phyloP scores from a whole-genome alignment of 2,797 vertebrate genomes.

The Sciaenops ocellatus region DNA sequence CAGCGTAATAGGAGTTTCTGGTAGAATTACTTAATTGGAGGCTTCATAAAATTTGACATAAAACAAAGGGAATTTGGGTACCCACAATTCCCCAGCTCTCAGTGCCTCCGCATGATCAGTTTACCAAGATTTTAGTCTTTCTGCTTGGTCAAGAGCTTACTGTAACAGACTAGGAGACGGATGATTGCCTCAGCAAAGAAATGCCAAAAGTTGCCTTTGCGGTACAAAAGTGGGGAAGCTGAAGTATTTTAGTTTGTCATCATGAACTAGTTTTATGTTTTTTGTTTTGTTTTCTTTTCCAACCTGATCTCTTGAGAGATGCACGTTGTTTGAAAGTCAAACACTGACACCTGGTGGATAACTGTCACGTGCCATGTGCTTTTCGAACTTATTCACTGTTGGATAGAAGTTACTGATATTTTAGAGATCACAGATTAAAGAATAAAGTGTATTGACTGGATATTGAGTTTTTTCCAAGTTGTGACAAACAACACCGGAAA shows the following conservation, averaged over 20 bases:
- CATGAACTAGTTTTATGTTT: not conserved
- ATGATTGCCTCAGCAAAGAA: slow-evolving; percentile 5
- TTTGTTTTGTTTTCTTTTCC: not conserved
- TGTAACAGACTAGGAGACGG: not conserved
- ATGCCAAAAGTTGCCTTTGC: slow-evolving; percentile 33
- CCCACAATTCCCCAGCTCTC: slow-evolving; percentile 38
- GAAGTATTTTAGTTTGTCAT: slow-evolving; percentile 29
- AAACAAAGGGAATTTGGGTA: slow-evolving; percentile 26
- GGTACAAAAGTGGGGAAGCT: slow-evolving; percentile 7
- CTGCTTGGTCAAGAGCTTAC: slow-evolving; percentile 34
- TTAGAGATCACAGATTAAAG: not conserved
- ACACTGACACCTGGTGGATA: slow-evolving; percentile 83
- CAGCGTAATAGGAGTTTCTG: slow-evolving; percentile 19
- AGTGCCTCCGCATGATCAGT: slow-evolving; percentile 24
- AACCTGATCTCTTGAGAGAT: not conserved
- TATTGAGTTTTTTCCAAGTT: not conserved
- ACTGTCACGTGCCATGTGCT: not conserved
- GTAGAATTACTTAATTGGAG: slow-evolving; percentile 17
- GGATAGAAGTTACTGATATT: not conserved
- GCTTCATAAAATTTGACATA: slow-evolving; percentile 23
- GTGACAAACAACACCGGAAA: not conserved
- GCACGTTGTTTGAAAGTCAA: slow-evolving; percentile 4
- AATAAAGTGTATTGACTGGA: not conserved
- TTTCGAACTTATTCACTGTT: not conserved
- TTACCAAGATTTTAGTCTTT: slow-evolving; percentile 14